Evolutionary conservation across 1,140 invertebrate species (phyloP), one percentile per base, ranked within the genome.

Genomic region (Drosophila repleta): DNA sequence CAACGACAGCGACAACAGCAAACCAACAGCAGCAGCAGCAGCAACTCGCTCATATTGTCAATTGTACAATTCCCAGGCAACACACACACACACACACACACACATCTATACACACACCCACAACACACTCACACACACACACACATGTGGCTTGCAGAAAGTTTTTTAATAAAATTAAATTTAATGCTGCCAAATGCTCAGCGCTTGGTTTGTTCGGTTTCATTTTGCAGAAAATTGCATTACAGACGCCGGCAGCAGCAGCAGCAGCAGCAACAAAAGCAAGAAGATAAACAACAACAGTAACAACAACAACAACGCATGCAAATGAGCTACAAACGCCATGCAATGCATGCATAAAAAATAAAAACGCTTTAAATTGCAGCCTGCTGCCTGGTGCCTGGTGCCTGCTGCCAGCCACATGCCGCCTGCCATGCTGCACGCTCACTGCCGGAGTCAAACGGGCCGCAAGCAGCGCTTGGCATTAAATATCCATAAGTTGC

Each of bases 161-260:
- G 70, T 78, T 87, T 85, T 87, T 85, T 87, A 85, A 85, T 85
- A 87, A 85, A 87, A 85, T 85, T 85, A 85, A 85, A 85, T 85
- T 87, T 82, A 87, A 85, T 85, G 75, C 78, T 60, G 62, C 61
- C 81, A 87, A 84, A 87, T 70, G 82, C 74, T 77, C 58, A 73
- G 63, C 61, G 67, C 61, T 71, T 43, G 73, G 56, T 69, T 78
- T 69, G 60, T 88, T 85, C 67, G 49, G 78, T 79, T 87, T 81
- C 60, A 81, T 82, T 81, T 71, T 76, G 65, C 63, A 61, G 83
- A 82, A 87, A 85, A 85, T 85, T 87, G 82, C 83, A 82, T 82
- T 78, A 68, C 82, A 75, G 70, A 77, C 76, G 67, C 37, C 73
- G 41, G 39, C 55, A 32, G 48, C 53, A 56, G 17, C 57, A 67